Evolutionary conservation across 2,888 invertebrate species (phyloP).

Genomic region (Papilio gigon): DNA sequence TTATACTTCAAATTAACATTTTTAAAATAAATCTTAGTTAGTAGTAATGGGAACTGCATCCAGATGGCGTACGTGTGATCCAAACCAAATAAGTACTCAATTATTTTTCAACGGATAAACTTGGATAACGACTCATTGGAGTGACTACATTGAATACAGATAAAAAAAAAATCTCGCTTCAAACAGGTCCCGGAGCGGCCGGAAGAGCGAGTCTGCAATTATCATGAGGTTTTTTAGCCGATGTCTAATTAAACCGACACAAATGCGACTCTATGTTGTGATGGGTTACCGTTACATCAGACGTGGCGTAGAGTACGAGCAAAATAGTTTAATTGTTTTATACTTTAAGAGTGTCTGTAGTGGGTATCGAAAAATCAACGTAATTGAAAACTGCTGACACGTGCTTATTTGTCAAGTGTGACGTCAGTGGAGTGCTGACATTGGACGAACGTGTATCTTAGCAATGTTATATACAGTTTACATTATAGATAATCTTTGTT

Average conservation of each 20-base stretch:
- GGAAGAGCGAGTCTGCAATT: conserved; percentile 39
- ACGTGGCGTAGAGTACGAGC: background rate
- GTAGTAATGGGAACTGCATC: background rate
- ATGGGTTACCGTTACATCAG: conserved; percentile 46
- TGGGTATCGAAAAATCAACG: too few relatives aligned
- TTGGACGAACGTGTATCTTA: too few relatives aligned
- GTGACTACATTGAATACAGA: conserved; percentile 17
- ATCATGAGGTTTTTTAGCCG: conserved; percentile 49
- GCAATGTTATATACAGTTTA: too few relatives aligned
- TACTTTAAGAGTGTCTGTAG: too few relatives aligned
- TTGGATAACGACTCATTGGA: conserved; percentile 18
- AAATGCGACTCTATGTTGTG: conserved; percentile 46
- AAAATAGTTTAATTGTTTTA: conserved; percentile 15
- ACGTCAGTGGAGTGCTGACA: too few relatives aligned
- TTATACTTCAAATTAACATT: too few relatives aligned
- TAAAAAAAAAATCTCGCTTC: conserved; percentile 19
- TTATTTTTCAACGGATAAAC: conserved; percentile 10
- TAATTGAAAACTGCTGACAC: too few relatives aligned
- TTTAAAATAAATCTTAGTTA: too few relatives aligned
- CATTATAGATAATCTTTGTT: too few relatives aligned
- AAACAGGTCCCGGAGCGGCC: conserved; percentile 26
- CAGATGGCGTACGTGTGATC: background rate
- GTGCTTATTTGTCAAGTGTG: too few relatives aligned
- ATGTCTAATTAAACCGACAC: conserved; percentile 50
- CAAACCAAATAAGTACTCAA: background rate